Base-by-base conservation (phyloP, 2,797 vertebrate genomes). In the Sciurus vulgaris region DNA sequence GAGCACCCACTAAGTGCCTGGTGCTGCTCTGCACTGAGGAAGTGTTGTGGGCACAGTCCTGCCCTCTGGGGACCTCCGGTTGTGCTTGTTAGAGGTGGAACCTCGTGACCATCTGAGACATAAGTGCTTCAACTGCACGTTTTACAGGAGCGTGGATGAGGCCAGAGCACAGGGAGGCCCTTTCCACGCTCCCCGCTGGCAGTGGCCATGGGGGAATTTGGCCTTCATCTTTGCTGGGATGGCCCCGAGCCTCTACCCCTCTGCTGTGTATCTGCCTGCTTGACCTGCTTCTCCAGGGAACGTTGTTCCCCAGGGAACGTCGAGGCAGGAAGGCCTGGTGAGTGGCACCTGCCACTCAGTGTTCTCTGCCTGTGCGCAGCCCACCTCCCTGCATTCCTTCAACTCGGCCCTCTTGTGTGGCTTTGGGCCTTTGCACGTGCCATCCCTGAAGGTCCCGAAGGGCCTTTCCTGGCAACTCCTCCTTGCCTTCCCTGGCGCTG, bases 211-310 rank as follows among this genome's bases (percentile, higher is more conserved):
- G 0, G 0, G 33, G 79, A 54, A 9, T 5, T 26, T 6, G 1
- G 22, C 4, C 56, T 56, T 49, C 49, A 8, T 17, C 51, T 77
- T 6, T 35, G 35, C 35, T 28, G 5, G 24, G 35, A 51, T 38
- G 22, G 13, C 3, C 7, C 33, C 2, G 22, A 51, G 47, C 51
- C 49, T 47, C 9, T 12, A 26, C 20, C 13, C 1, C 30, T 22
- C 35, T 18, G 5, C 15, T 20, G 1, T 33, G 2, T 38, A 0
- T 4, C 65, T 13, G 33, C 65, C 6, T 3, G 14, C 22, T 7
- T 26, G 24, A 30, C 28, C 1, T 26, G 67, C 14, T 11, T 74
- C 9, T n/a, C n/a, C n/a, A n/a, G n/a, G n/a, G n/a, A n/a, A n/a
- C n/a, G n/a, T n/a, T n/a, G n/a, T n/a, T n/a, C 49, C 38, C 2